Conservation (phyloP, 2,797 vertebrate species). For the Acrocephalus scirpaceus region DNA sequence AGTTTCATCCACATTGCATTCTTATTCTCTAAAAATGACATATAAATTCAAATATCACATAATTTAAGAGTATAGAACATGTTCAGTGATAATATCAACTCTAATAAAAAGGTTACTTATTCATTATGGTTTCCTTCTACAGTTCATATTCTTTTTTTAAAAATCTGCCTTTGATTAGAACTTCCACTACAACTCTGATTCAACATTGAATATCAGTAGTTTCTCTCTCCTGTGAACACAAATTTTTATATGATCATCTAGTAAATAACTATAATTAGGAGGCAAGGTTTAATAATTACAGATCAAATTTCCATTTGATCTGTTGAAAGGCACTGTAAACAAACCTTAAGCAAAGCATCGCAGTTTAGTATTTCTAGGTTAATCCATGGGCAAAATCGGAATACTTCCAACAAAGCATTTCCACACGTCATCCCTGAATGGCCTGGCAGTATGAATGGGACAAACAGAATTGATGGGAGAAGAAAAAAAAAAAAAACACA, state of each 20-base stretch:
- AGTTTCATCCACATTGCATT: neutral
- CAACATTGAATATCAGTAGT: neutral
- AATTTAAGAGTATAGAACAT: neutral
- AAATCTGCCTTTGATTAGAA: neutral
- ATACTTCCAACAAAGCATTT: neutral
- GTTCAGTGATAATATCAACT: neutral
- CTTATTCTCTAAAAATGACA: neutral
- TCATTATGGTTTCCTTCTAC: neutral
- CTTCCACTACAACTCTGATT: neutral
- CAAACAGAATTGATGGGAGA: neutral
- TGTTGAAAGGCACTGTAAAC: neutral
- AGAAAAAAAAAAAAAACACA: neutral
- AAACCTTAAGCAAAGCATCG: neutral
- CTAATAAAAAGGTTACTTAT: neutral
- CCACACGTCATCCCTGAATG: neutral
- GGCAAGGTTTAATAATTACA: neutral
- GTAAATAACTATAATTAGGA: neutral
- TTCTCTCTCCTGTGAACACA: neutral
- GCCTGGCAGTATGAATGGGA: neutral
- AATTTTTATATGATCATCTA: neutral
- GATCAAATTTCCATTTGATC: neutral
- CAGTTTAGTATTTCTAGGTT: neutral
- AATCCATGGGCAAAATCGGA: neutral
- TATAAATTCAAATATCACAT: neutral
- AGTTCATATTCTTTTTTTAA: neutral